These are phyloP conservation scores for Acrobasis consociella DNA, from an alignment of 2,888 invertebrate species.

Conservation along the genomic window DNA sequence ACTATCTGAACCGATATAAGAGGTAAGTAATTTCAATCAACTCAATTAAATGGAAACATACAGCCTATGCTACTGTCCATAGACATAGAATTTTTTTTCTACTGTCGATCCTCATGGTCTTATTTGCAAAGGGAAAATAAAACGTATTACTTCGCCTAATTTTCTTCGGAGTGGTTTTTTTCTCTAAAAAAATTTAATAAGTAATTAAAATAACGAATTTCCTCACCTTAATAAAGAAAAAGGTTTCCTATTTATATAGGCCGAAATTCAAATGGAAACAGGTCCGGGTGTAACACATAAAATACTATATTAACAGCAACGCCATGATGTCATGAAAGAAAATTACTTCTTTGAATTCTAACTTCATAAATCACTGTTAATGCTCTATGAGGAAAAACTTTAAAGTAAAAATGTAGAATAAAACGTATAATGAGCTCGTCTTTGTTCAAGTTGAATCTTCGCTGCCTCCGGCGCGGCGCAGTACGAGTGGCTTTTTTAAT, in stretches of 20 bases:
- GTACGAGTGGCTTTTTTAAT: conserved; percentile 1
- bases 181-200: no score
- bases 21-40: no score
- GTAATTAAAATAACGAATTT: no score
- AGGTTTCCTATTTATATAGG: background rate
- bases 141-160: no score
- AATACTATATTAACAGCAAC: background rate
- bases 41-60: no score
- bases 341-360: background rate
- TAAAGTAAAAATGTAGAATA: conserved; percentile 10
- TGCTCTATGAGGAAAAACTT: background rate
- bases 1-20: no score
- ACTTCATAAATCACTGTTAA: background rate
- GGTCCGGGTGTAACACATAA: background rate
- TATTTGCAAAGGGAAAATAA: no score
- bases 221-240: no score
- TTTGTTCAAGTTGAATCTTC: conserved; percentile 8
- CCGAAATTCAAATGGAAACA: background rate
- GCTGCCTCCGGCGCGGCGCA: background rate
- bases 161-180: no score
- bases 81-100: no score
- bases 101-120: no score
- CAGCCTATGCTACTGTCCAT: no score
- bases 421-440: conserved; percentile 16
- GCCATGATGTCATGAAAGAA: background rate